Base-by-base conservation (phyloP, 1,140 invertebrate genomes). In the Lutraria rhynchaena region DNA sequence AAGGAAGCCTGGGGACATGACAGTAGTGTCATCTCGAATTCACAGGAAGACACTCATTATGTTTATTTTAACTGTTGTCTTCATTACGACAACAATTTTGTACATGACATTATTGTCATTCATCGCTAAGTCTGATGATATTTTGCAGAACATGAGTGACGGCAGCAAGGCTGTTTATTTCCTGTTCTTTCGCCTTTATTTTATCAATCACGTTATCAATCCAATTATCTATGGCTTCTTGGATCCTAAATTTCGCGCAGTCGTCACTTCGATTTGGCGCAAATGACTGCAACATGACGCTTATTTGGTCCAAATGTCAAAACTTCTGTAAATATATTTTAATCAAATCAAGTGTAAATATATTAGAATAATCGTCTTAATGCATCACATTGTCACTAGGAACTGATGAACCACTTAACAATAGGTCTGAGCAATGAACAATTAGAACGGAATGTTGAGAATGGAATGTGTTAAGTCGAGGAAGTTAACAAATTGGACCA, bases 131-230 rank as follows among this genome's bases (percentile, higher is more conserved):
- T 15, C 13, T 3, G 11, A 63, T 29, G 41, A 55, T 19, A 55
- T 78, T 44, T 29, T 78, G 5, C 22, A 67, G 29, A 41, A 53
- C 1, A 19, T 67, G 29, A 44, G 49, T 29, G 61, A 55, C 22
- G 27, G 0, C 0, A 9, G 37, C 17, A 78, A 67, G 24, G 44
- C 61, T n/a, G 46, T 57, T 9, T 78, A 67, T 55, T 65, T 78
- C 75, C 67, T 51, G 4, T 70, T 71, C 19, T 61, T 71, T 19
- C 33, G 77, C 31, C 37, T 81, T 1, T 53, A 58, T 37, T 80
- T 80, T 27, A 70, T 71, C 27, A 70, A 80, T 49, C 77, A 80
- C 51, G 77, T 71, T 9, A 70, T 80, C 27, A 80, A 80, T 33
- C 77, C 77, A n/a, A 19, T 80, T 24, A 19, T 80, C 0, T 80